phyloP scores from a whole-genome alignment of 2,888 invertebrate species.

The Eupithecia pulchellata region DNA sequence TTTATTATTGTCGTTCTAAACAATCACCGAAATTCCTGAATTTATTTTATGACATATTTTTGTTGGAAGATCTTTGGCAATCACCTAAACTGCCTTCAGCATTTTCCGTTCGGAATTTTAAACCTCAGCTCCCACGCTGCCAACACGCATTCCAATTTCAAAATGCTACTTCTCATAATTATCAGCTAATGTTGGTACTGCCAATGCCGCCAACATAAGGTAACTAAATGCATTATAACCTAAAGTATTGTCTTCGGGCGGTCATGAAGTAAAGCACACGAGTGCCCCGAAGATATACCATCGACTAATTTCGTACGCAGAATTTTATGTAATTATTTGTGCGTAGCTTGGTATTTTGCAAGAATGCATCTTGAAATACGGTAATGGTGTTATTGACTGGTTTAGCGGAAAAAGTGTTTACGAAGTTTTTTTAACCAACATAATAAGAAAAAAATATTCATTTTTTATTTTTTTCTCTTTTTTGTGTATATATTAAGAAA shows the following conservation, averaged over 20 bases:
- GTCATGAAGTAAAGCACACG: slow-evolving; percentile 49
- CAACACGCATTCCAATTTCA: slow-evolving; percentile 30
- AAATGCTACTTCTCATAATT: slow-evolving; percentile 38
- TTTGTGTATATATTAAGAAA: no score
- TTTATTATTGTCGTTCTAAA: no score
- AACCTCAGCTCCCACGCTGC: slow-evolving; percentile 23
- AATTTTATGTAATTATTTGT: slow-evolving; percentile 33
- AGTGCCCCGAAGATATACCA: slow-evolving; percentile 41
- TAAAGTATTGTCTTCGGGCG: slow-evolving; percentile 48
- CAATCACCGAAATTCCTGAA: not conserved
- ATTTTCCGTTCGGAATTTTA: slow-evolving; percentile 1
- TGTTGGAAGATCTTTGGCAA: not conserved
- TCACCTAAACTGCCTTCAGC: not conserved
- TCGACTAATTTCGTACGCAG: slow-evolving; percentile 35
- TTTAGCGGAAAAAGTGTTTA: not conserved
- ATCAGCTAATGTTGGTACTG: slow-evolving; percentile 24
- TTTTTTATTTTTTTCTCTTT: no score
- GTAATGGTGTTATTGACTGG: not conserved
- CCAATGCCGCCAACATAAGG: slow-evolving; percentile 36
- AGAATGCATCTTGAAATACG: not conserved
- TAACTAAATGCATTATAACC: slow-evolving; percentile 10
- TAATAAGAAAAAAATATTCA: not conserved
- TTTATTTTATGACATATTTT: not conserved
- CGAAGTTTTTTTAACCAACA: not conserved
- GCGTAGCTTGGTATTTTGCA: slow-evolving; percentile 14